These are phyloP conservation scores for Dipus sagitta DNA, from an alignment of 2,797 vertebrate species.

Conservation along the genomic window DNA sequence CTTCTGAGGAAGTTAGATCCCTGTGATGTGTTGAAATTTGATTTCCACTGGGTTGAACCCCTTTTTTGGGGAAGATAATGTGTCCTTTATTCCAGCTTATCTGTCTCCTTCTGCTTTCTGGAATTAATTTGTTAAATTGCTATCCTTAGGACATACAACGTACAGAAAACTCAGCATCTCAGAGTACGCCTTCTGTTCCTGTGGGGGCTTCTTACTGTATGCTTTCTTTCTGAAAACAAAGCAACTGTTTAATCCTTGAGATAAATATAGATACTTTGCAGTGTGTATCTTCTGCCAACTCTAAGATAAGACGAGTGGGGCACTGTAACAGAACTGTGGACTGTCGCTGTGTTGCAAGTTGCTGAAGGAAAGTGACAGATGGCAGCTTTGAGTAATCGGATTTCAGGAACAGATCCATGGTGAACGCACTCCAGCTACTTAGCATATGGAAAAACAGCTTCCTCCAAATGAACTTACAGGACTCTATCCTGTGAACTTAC, in stretches of 20 bases:
- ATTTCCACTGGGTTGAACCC: background rate
- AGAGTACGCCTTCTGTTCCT: background rate
- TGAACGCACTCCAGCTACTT: background rate
- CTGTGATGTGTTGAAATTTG: background rate
- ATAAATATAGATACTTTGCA: constrained; percentile 41
- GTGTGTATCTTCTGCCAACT: background rate
- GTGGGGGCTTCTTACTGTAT: background rate
- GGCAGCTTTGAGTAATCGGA: constrained; percentile 50
- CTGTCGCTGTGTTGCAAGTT: background rate
- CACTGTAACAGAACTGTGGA: background rate
- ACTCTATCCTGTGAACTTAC: background rate
- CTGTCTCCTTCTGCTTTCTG: background rate
- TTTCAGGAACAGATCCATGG: constrained; percentile 38
- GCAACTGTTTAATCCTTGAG: constrained; percentile 21
- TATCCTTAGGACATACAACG: background rate
- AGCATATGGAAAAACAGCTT: constrained; percentile 31
- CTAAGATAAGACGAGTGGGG: constrained; percentile 43
- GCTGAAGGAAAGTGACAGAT: constrained; percentile 53
- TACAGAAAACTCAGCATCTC: background rate
- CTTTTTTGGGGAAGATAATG: background rate
- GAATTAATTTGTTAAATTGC: background rate
- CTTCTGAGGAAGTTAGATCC: background rate
- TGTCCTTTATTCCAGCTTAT: background rate
- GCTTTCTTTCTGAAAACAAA: constrained; percentile 16
- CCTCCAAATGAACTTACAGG: background rate